Conservation (phyloP, 2,113 vertebrate species). For the Motacilla tschutschensis region DNA sequence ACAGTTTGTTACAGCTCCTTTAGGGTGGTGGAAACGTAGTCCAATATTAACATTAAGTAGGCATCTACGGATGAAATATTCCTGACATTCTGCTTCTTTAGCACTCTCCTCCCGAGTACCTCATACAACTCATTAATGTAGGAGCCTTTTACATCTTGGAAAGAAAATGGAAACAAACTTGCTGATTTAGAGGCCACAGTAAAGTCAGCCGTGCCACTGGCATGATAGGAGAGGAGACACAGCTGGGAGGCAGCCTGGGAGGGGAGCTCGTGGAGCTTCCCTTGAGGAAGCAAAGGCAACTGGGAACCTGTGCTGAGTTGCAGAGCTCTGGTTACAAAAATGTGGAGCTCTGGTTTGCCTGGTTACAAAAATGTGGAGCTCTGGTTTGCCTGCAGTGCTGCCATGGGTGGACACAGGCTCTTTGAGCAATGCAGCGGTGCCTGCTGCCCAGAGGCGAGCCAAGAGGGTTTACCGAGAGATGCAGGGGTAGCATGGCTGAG, state of each 20-base stretch:
- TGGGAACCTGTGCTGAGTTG: neutral
- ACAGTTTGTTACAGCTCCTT: neutral
- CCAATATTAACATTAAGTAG: neutral
- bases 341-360: too few species aligned
- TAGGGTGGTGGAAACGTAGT: neutral
- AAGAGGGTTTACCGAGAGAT: neutral
- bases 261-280: neutral
- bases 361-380: too few species aligned
- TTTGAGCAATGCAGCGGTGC: neutral
- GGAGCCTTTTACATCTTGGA: neutral
- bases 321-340: neutral
- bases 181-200: neutral
- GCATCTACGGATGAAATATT: neutral
- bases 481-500: neutral
- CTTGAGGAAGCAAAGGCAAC: neutral
- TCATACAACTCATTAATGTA: neutral
- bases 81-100: neutral
- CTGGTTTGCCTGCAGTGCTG: fast-evolving
- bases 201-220: neutral
- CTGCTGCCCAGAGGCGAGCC: neutral
- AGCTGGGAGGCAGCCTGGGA: neutral
- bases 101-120: neutral
- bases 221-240: too few species aligned
- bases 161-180: neutral
- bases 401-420: neutral